Evolutionary conservation across 2,113 vertebrate species (phyloP), one percentile per base, ranked within the genome.

Genomic region (Fulica atra): DNA sequence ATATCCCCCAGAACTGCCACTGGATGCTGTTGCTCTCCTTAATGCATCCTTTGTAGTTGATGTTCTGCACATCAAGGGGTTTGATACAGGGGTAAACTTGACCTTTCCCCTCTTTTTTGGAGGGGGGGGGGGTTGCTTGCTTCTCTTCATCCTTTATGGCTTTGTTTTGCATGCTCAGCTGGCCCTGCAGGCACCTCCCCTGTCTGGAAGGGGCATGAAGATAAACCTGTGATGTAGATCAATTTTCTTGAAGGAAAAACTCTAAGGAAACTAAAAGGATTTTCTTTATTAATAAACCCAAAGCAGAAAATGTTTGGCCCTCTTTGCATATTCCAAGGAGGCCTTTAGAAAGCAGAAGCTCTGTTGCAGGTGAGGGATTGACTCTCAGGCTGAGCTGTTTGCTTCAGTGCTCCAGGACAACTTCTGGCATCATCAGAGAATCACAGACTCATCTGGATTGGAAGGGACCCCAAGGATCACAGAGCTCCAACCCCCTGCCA

Each of bases 121-220:
- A 16, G 42, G 16, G 44, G 44, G 44, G 44, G 44, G 44, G 4
- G 26, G 28, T 38, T 51, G 23, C 7, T 16, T 56, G 18, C 50
- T 70, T 4, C 1, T 36, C 33, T 28, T 36, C 1, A 2, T 71
- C 54, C 31, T n/a, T 1, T 0, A 13, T 2, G 12, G 29, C 25
- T 81, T 16, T n/a, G n/a, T n/a, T n/a, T n/a, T 57, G 24, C 24
- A 4, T 1, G 0, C 17, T 50, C 4, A 1, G 31, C 13, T 9
- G 6, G 18, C 25, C 25, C 36, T 23, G 31, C 14, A 16, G 56
- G n/a, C 5, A 3, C 9, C 44, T n/a, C 35, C 35, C 9, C 21
- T 51, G 16, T 14, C 59, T 59, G 35, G 10, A 36, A 19, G 23
- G 3, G 21, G 31, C 31, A 24, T 18, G 35, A 35, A 9, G 51